These are phyloP conservation scores for Tinamus guttatus DNA, from an alignment of 2,113 vertebrate genomes.

Conservation along the genomic window DNA sequence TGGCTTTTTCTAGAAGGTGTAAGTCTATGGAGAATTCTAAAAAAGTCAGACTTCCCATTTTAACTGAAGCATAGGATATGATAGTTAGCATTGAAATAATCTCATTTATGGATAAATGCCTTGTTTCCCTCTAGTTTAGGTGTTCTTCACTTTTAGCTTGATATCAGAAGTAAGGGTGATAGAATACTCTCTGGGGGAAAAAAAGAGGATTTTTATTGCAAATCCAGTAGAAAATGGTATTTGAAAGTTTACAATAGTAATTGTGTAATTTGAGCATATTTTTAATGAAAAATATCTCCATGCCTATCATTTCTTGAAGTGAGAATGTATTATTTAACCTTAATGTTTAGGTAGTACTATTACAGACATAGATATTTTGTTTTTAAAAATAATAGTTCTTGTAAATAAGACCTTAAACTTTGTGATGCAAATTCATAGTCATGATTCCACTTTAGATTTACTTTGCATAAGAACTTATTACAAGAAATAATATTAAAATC, in stretches of 20 bases:
- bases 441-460: background rate
- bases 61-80: background rate
- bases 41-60: background rate
- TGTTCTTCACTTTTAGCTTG: background rate
- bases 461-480: background rate
- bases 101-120: background rate
- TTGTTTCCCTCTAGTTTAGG: background rate
- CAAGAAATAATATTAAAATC: background rate
- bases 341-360: background rate
- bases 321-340: background rate
- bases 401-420: background rate
- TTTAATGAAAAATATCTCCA: background rate
- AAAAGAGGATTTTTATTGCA: background rate
- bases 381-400: background rate
- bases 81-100: background rate
- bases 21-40: background rate
- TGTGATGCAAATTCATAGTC: background rate
- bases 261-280: background rate
- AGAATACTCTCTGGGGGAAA: background rate
- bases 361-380: accelerated
- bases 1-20: background rate
- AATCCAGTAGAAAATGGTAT: background rate
- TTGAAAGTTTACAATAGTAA: background rate
- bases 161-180: background rate
- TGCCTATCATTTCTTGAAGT: background rate